These are phyloP conservation scores for Cryptocephalus primarius DNA, from an alignment of 2,888 invertebrate species.

Conservation along the genomic window DNA sequence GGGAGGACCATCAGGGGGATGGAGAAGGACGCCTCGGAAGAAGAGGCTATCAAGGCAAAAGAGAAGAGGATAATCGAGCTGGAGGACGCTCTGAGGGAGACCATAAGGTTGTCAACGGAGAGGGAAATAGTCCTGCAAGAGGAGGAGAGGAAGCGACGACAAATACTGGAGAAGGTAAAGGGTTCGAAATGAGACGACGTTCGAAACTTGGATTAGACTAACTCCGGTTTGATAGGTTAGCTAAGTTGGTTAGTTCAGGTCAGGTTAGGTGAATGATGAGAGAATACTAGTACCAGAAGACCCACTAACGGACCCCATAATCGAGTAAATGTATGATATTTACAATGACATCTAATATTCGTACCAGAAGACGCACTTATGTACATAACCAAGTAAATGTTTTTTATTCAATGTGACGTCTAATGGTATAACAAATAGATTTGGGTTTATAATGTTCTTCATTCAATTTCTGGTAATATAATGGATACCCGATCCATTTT, in stretches of 20 bases:
- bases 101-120: constrained; percentile 60
- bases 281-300: background rate
- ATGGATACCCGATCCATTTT: no score
- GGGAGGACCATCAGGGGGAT: constrained; percentile 14
- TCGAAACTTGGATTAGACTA: no score
- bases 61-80: constrained; percentile 53
- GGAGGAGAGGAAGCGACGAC: constrained; percentile 52
- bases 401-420: no score
- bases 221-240: no score
- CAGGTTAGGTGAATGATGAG: background rate
- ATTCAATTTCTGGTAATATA: no score
- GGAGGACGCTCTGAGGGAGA: constrained; percentile 76
- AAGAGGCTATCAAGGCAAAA: constrained; percentile 1
- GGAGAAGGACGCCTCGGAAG: constrained; percentile 8
- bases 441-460: background rate
- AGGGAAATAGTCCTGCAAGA: constrained; percentile 53
- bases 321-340: no score
- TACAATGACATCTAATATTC: no score
- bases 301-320: no score
- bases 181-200: background rate
- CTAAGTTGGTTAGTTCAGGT: background rate
- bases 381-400: no score
- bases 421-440: no score
- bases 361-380: no score
- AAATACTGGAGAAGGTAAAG: constrained; percentile 55